phyloP scores from a whole-genome alignment of 23 tunicate genomes.

The Trididemnum miniatum region DNA sequence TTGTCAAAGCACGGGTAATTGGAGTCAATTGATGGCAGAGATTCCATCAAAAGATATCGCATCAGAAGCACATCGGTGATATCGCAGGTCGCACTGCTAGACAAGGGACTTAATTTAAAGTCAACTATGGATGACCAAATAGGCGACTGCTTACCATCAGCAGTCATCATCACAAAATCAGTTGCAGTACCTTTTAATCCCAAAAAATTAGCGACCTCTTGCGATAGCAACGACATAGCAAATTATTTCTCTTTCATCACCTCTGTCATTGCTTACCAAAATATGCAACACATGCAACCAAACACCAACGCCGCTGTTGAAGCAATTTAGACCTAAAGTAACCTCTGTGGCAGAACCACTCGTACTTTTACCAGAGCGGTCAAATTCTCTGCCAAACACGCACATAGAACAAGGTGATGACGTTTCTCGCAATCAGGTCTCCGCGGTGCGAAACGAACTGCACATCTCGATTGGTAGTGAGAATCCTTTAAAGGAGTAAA shows the following conservation, averaged over 20 bases:
- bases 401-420: not conserved
- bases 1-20: not conserved
- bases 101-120: not conserved
- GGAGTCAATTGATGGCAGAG: not conserved
- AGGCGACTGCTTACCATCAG: not conserved
- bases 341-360: too few relatives aligned
- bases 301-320: too few relatives aligned
- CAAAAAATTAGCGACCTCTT: not conserved
- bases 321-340: too few relatives aligned
- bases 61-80: not conserved
- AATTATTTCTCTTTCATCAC: too few relatives aligned
- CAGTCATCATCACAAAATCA: not conserved
- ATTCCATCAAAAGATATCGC: too few relatives aligned
- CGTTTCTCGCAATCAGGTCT: not conserved
- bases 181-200: not conserved
- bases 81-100: not conserved
- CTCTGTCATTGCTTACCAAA: not conserved
- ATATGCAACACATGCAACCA: not conserved
- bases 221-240: not conserved
- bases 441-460: not conserved
- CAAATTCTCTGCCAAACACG: not conserved
- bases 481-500: not conserved
- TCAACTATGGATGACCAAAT: not conserved
- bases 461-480: not conserved
- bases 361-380: not conserved